phyloP scores from a whole-genome alignment of 2,113 vertebrate genomes.

The Notothenia rossii region DNA sequence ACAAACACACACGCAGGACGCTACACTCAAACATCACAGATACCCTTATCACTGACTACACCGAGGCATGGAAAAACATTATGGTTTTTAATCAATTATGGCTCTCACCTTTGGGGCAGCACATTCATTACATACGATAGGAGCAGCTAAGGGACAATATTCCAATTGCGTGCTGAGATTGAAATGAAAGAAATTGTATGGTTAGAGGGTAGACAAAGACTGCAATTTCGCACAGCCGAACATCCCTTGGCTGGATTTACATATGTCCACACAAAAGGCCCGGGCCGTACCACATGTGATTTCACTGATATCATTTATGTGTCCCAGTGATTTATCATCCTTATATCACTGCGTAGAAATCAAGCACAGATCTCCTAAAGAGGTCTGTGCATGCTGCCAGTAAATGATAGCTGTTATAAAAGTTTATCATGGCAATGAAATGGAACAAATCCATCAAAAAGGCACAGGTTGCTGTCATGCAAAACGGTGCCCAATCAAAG shows the following conservation, averaged over 20 bases:
- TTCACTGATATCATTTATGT: conserved; percentile 72
- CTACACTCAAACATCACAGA: conserved; percentile 40
- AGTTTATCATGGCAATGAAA: conserved; percentile 79
- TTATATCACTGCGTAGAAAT: conserved; percentile 66
- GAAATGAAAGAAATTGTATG: conserved; percentile 80
- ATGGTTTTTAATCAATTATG: conserved; percentile 85
- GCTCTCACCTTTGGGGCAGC: conserved; percentile 80
- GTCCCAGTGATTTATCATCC: conserved; percentile 72
- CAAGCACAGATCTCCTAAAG: conserved; percentile 66
- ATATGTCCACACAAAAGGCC: conserved; percentile 64
- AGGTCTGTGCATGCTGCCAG: conserved; percentile 61
- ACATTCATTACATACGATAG: conserved; percentile 82
- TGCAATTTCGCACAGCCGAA: conserved; percentile 69
- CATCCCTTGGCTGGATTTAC: conserved; percentile 68
- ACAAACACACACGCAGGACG: conserved; percentile 18
- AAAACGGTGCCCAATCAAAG: conserved; percentile 59
- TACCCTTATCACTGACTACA: conserved; percentile 61
- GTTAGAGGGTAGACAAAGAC: conserved; percentile 73
- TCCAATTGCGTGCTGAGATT: conserved; percentile 77
- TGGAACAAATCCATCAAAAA: conserved; percentile 74
- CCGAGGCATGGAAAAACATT: conserved; percentile 76
- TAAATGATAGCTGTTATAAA: conserved; percentile 81
- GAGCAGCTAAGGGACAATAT: conserved; percentile 81
- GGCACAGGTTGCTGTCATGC: conserved; percentile 57
- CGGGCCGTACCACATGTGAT: conserved; percentile 55